Percentiles rank a stretch among this genome's conserved stretches.
These are phyloP conservation scores for Eueides isabella DNA, from an alignment of 1,140 invertebrate species.

Conservation along the genomic window DNA sequence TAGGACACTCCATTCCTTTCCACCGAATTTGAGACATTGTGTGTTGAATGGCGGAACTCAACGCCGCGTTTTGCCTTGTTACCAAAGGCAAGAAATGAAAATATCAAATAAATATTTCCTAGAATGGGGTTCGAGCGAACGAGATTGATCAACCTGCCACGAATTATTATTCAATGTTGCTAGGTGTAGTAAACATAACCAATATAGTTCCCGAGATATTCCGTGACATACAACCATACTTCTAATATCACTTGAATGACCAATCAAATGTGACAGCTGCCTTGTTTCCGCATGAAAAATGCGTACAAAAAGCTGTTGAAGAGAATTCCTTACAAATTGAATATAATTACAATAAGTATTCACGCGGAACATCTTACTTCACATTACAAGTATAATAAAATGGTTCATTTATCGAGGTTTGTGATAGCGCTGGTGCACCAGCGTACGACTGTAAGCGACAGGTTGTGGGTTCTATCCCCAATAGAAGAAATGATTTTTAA, in stretches of 20 bases:
- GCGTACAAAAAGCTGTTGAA: conserved; percentile 4
- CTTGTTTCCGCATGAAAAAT: conserved; percentile 10
- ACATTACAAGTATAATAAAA: conserved; percentile 3
- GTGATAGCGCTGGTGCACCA: neutral
- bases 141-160: too few relatives aligned
- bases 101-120: too few relatives aligned
- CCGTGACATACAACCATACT: neutral
- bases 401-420: neutral
- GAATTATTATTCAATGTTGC: too few relatives aligned
- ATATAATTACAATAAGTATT: conserved; percentile 9
- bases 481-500: too few relatives aligned
- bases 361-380: neutral
- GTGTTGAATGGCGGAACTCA: too few relatives aligned
- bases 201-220: neutral
- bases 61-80: too few relatives aligned
- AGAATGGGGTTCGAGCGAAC: too few relatives aligned
- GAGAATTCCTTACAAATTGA: conserved; percentile 6
- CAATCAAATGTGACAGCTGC: conserved; percentile 11
- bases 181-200: too few relatives aligned
- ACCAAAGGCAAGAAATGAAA: too few relatives aligned
- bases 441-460: too few relatives aligned
- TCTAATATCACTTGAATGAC: neutral
- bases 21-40: too few relatives aligned
- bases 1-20: too few relatives aligned
- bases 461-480: neutral